Evolutionary conservation across 2,888 invertebrate genomes (phyloP), one percentile per base, ranked within the genome.

Genomic region (Globia sparganii): DNA sequence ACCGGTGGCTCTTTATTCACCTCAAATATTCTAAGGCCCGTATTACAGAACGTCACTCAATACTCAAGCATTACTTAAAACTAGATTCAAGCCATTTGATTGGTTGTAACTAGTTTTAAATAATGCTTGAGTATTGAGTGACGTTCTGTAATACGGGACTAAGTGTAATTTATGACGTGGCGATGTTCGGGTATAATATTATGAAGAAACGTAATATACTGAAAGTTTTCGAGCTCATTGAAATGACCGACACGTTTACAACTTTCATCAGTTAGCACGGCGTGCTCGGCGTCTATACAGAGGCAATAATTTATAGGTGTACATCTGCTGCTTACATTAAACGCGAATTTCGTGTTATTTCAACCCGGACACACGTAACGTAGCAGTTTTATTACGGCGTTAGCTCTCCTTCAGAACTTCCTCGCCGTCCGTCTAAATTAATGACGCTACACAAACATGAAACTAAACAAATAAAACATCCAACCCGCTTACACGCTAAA

Each of bases 311-410:
- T 94, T 93, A 94, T 91, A 81, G 86, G 86, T 90, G 87, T 91
- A 90, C 93, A 93, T 94, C 93, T 93, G 93, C 91, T 92, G 92
- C 90, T 91, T 89, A 88, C 90, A 91, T 91, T 90, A 90, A 91
- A 92, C 88, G 87, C 87, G 86, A 91, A 92, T 90, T 91, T 91
- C 80, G 89, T 87, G 88, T 91, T 91, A 92, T 92, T 92, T 91
- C 88, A 89, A 89, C 85, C 84, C 85, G 82, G 85, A 86, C 89
- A 90, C 86, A 86, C 87, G 86, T 86, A 88, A 89, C 89, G 90
- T 89, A 86, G 80, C 80, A 89, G 90, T 92, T 94, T 94, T 92
- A 93, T 91, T 79, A 85, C 90, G 75, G 83, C 74, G 84, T 89
- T 89, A 85, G 86, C 87, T 86, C 87, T 86, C 78, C 78, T 86